phyloP scores from a whole-genome alignment of 2,797 vertebrate species.

The Florisuga fusca region DNA sequence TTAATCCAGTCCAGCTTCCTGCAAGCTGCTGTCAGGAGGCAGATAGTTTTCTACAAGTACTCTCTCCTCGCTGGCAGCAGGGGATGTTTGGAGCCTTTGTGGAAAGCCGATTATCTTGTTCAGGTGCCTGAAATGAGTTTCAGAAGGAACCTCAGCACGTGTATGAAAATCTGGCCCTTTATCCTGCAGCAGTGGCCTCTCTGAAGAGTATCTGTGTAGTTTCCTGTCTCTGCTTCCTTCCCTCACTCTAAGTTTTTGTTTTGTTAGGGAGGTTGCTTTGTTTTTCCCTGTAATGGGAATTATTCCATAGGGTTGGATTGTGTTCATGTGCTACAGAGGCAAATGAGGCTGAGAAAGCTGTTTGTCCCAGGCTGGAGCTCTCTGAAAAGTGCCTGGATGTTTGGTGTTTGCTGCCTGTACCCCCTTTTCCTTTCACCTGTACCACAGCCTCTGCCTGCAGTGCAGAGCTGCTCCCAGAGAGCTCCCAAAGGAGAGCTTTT shows the following conservation, averaged over 20 bases:
- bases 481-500: neutral
- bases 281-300: constrained; percentile 11
- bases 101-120: neutral
- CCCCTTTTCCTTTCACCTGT: neutral
- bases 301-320: neutral
- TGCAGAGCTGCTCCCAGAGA: neutral
- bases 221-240: constrained; percentile 57
- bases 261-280: neutral
- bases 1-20: neutral
- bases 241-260: neutral
- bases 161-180: neutral
- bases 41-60: neutral
- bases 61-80: neutral
- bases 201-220: neutral
- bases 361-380: neutral
- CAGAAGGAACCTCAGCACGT: neutral
- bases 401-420: neutral
- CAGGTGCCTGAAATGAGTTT: neutral
- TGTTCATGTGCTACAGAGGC: neutral
- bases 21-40: neutral
- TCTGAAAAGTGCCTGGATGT: neutral
- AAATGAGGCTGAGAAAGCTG: neutral
- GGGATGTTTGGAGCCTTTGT: neutral
- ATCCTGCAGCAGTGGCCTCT: neutral
- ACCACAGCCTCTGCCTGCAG: neutral